Base-by-base conservation (phyloP, 2,113 vertebrate species). In the Stegastes partitus region DNA sequence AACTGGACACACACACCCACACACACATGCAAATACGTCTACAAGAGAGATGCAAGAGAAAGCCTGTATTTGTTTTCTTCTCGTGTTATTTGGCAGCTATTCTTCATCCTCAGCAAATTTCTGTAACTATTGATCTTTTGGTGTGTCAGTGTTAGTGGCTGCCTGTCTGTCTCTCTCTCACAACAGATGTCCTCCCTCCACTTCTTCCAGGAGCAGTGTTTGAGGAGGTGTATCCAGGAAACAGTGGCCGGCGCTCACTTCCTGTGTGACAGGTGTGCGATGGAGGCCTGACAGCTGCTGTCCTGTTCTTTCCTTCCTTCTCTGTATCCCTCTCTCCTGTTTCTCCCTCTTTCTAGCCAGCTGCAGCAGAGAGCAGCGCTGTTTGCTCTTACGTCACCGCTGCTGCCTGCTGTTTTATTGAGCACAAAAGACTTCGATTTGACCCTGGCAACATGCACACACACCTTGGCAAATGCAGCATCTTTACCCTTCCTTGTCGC, bases 191-290 rank as follows among this genome's bases (percentile, higher is more conserved):
- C 86, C 82, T 84, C 57, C 87, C 61, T 80, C 70, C 65, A n/a
- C 77, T 77, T 79, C 89, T 82, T 81, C 81, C 84, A 90, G 87
- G 88, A 88, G 87, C 82, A 72, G 76, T 93, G 90, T 93, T 91
- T 94, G 90, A 92, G 93, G 91, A 93, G 92, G 89, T 87, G 93
- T 94, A 91, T 94, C 94, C 94, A 94, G 94, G 95, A 95, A 95
- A 93, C 93, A 82, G 87, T 87, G 91, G 87, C 92, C 88, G 57
- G 83, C 58, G 77, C 90, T 89, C 75, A 86, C 93, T 95, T 95
- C 94, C 95, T 94, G 93, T 92, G 88, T 94, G 94, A 95, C 95
- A 95, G 95, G 95, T 95, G 94, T 89, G 89, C 81, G 66, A 86
- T 79, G 89, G 85, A 89, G 91, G 87, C 90, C 92, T 90, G 91